Conservation (phyloP, 1,140 invertebrate genomes). For the Drosophila kepulauana region DNA sequence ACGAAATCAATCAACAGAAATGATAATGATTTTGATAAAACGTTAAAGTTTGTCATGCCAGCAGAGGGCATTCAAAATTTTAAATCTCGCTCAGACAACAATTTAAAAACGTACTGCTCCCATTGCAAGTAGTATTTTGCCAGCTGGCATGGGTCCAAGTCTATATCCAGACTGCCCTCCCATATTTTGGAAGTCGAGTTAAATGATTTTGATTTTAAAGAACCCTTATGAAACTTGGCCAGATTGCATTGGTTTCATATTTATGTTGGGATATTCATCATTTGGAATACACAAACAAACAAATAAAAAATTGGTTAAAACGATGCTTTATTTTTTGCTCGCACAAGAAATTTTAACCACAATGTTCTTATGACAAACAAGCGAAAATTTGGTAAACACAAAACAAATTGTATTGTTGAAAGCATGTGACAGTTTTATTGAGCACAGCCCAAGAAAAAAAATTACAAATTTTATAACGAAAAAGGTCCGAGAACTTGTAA, state of each 20-base stretch:
- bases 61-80: constrained; percentile 27
- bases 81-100: constrained; percentile 23
- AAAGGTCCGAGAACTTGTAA: constrained; percentile 32
- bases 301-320: constrained; percentile 7
- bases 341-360: constrained; percentile 23
- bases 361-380: constrained; percentile 67
- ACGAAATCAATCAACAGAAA: constrained; percentile 21
- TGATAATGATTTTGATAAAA: constrained; percentile 43
- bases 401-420: constrained; percentile 48
- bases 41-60: constrained; percentile 44
- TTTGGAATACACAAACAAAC: constrained; percentile 15
- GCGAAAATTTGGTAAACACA: constrained; percentile 43
- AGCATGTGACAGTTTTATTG: constrained; percentile 41
- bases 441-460: constrained; percentile 53
- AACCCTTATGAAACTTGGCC: constrained; percentile 66
- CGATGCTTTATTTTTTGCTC: constrained; percentile 13
- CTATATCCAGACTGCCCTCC: constrained; percentile 34
- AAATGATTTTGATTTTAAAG: constrained; percentile 34
- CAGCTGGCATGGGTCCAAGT: constrained; percentile 53
- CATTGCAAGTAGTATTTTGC: constrained; percentile 34
- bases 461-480: constrained; percentile 56
- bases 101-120: constrained; percentile 6
- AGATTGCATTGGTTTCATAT: constrained; percentile 75
- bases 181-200: constrained; percentile 30
- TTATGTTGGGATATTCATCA: constrained; percentile 51